A percentile compares a stretch with the other conserved stretches of the same genome.
Conservation (phyloP, 2,888 invertebrate species). For the Apotomis betuletana region DNA sequence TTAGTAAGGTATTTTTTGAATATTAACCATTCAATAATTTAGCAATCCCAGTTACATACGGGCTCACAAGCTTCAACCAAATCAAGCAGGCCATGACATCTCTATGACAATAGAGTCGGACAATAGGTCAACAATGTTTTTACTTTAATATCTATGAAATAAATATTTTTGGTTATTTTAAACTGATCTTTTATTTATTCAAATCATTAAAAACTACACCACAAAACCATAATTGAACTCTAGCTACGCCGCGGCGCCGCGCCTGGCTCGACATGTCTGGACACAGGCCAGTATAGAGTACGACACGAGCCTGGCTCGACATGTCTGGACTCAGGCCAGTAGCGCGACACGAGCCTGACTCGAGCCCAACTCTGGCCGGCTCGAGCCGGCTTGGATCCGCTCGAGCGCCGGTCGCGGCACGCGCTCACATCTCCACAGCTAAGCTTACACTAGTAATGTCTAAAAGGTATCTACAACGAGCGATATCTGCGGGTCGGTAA, state of each 20-base stretch:
- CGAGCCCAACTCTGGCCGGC: not conserved
- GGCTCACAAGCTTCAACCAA: conserved; percentile 6
- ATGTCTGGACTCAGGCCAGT: not conserved
- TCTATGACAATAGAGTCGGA: conserved; percentile 22
- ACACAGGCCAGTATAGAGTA: conserved; percentile 1
- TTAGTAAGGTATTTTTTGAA: not conserved
- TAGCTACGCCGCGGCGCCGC: conserved; percentile 19
- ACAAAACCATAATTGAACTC: conserved; percentile 39
- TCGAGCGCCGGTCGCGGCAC: not conserved
- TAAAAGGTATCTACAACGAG: conserved; percentile 38
- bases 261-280: conserved; percentile 1
- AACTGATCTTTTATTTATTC: conserved; percentile 41
- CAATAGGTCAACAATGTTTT: conserved; percentile 17
- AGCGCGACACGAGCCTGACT: not conserved
- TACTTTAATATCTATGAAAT: conserved; percentile 37
- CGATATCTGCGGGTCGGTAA: conserved; percentile 33
- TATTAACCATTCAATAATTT: not conserved
- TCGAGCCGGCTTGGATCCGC: not conserved
- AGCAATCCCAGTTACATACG: not conserved
- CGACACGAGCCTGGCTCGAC: not conserved
- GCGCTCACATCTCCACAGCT: conserved; percentile 21
- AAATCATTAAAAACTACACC: conserved; percentile 41
- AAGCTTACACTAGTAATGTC: conserved; percentile 37
- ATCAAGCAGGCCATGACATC: conserved; percentile 17
- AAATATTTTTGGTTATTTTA: conserved; percentile 39